These are phyloP conservation scores for Cephalopholis sonnerati DNA, from an alignment of 2,113 vertebrate genomes.

Conservation along the genomic window DNA sequence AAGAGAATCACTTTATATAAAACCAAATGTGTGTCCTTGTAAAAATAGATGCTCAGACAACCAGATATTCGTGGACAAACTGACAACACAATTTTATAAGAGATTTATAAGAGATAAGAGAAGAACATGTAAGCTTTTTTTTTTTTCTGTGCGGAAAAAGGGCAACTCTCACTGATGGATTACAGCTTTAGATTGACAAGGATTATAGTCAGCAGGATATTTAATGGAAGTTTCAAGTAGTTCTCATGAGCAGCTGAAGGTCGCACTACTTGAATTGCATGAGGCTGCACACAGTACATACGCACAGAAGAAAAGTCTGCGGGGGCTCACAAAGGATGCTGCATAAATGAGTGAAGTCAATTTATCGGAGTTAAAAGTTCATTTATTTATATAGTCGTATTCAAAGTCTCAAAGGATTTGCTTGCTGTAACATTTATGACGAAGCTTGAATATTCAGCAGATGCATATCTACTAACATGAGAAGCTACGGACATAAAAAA, in stretches of 20 bases:
- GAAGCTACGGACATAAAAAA: neutral
- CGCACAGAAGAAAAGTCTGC: neutral
- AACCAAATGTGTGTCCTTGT: neutral
- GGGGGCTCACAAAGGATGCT: neutral
- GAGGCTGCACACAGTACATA: neutral
- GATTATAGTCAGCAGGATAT: slow-evolving; percentile 58
- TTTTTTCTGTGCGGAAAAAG: slow-evolving; percentile 6
- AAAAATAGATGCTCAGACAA: neutral
- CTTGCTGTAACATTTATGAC: slow-evolving; percentile 30
- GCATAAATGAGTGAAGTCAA: slow-evolving; percentile 34
- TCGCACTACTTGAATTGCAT: slow-evolving; percentile 5
- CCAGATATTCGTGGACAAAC: slow-evolving; percentile 15
- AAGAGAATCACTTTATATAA: neutral
- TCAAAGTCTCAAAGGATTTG: neutral
- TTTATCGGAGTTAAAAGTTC: slow-evolving; percentile 26
- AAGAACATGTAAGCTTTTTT: slow-evolving; percentile 8
- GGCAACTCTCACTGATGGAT: slow-evolving; percentile 44
- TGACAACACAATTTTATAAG: slow-evolving; percentile 1
- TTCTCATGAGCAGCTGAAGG: slow-evolving; percentile 43
- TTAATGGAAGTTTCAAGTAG: slow-evolving; percentile 51
- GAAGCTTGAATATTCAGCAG: slow-evolving; percentile 29
- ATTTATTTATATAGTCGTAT: slow-evolving; percentile 26
- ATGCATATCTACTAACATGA: neutral
- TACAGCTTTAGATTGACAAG: slow-evolving; percentile 58
- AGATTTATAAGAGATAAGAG: neutral